Evolutionary conservation across 2,113 vertebrate genomes (phyloP).

Genomic region (Lagopus leucura): DNA sequence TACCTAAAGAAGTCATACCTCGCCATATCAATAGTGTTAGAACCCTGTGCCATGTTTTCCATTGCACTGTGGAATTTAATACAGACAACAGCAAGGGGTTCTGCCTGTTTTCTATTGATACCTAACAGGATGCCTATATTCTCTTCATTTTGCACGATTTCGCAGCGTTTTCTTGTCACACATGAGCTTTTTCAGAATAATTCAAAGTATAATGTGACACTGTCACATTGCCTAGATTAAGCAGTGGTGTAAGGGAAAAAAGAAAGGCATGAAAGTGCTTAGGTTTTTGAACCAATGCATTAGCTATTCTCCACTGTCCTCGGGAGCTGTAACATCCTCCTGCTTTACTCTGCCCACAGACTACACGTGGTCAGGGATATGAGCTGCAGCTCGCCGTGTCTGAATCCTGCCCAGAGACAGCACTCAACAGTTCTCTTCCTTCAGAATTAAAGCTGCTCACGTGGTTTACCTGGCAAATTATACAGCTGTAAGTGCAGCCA

Average conservation of each 20-base stretch:
- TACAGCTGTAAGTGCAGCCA: neutral
- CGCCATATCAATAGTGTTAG: neutral
- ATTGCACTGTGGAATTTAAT: neutral
- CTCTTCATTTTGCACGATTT: neutral
- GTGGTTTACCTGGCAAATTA: neutral
- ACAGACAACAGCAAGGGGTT: neutral
- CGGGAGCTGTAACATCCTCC: neutral
- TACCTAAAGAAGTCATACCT: neutral
- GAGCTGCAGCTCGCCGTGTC: neutral
- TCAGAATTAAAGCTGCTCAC: neutral
- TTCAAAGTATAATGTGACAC: neutral
- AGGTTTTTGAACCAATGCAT: neutral
- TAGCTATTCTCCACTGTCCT: neutral
- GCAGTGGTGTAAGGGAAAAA: too few species aligned
- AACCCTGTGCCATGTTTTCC: neutral
- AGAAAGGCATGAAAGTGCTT: neutral
- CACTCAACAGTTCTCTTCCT: neutral
- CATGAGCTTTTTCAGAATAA: neutral
- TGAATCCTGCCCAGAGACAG: neutral
- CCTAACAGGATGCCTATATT: neutral
- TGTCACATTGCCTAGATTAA: neutral
- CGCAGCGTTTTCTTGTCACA: neutral
- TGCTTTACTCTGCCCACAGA: accelerated
- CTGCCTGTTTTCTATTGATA: neutral
- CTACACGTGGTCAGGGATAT: neutral